These are phyloP conservation scores for Leptopilina myrica DNA, from an alignment of 2,888 invertebrate species.

Conservation along the genomic window DNA sequence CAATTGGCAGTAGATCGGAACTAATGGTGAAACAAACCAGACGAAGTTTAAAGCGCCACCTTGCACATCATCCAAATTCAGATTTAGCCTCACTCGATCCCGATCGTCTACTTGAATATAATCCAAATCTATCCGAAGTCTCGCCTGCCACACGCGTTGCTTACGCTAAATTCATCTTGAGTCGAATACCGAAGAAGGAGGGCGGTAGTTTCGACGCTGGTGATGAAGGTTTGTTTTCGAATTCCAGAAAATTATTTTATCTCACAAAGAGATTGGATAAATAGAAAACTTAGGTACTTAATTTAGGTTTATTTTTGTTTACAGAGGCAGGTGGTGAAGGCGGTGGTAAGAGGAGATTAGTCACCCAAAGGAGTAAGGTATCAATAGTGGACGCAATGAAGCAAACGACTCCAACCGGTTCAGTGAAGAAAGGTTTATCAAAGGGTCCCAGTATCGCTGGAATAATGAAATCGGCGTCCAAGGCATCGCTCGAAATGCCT, in stretches of 20 bases:
- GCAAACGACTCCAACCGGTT: constrained; percentile 47
- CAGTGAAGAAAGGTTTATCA: constrained; percentile 63
- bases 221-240: constrained; percentile 38
- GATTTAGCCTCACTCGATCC: constrained; percentile 84
- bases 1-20: constrained; percentile 87
- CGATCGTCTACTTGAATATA: constrained; percentile 86
- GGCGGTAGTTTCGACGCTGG: constrained; percentile 29
- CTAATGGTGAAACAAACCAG: constrained; percentile 82
- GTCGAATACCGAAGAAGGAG: constrained; percentile 74
- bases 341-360: constrained; percentile 39
- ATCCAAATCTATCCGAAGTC: constrained; percentile 86
- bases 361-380: constrained; percentile 55
- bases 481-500: constrained; percentile 46
- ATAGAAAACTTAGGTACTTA: no score
- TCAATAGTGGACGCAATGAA: constrained; percentile 41
- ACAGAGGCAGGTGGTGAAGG: constrained; percentile 42
- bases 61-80: constrained; percentile 82
- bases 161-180: constrained; percentile 92
- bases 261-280: background rate
- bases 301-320: constrained; percentile 16
- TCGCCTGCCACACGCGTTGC: constrained; percentile 89
- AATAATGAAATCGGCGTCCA: constrained; percentile 53
- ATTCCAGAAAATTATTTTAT: background rate
- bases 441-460: constrained; percentile 61
- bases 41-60: constrained; percentile 85